These are phyloP conservation scores for Vesta saturnalis DNA, from an alignment of 2,888 invertebrate genomes.

Conservation along the genomic window DNA sequence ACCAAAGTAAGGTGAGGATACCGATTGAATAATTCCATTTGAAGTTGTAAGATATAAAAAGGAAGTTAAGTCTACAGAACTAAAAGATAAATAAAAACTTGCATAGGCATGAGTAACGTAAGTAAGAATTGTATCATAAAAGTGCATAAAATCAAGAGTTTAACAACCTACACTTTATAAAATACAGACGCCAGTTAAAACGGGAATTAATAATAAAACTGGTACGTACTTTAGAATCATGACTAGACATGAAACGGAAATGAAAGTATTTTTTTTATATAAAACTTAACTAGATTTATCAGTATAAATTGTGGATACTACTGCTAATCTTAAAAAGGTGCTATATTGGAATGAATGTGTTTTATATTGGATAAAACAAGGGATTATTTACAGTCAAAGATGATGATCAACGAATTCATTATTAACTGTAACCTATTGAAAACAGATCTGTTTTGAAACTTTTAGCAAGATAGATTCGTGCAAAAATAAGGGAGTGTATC, in stretches of 20 bases:
- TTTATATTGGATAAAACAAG: no score
- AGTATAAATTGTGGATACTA: no score
- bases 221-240: background rate
- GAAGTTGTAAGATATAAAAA: no score
- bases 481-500: constrained; percentile 2
- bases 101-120: background rate
- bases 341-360: no score
- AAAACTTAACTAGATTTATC: background rate
- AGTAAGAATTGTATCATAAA: constrained; percentile 1
- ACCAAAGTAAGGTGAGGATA: no score
- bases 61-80: no score
- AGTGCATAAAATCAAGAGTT: background rate
- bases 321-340: no score
- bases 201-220: constrained; percentile 12
- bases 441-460: background rate
- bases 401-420: background rate
- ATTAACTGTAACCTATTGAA: background rate
- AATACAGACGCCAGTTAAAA: constrained; percentile 5
- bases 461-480: background rate
- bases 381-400: no score
- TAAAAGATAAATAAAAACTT: background rate
- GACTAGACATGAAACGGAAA: constrained; percentile 9
- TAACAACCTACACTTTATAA: constrained; percentile 3
- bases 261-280: constrained; percentile 7
- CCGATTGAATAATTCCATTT: no score